Base-by-base conservation (phyloP, 1,140 invertebrate genomes). In the Pomphorhynchus laevis region DNA sequence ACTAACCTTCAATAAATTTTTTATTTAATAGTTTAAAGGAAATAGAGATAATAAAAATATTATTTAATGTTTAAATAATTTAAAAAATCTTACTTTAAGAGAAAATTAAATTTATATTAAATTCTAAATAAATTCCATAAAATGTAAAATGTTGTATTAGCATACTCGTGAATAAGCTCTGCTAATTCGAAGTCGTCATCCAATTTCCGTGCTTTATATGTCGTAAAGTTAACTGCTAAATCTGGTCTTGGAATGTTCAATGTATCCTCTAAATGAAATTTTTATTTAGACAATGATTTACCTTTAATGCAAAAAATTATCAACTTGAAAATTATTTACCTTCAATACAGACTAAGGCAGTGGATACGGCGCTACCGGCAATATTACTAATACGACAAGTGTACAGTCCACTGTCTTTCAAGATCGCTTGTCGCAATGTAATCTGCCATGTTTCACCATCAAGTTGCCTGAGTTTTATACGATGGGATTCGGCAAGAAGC, bases 361-460 rank as follows among this genome's bases (percentile, higher is more conserved):
- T 77, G 38, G 70, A 69, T 23, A 71, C 73, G n/a, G 74, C 65
- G 34, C 70, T 69, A 8, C 82, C 84, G 16, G 80, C 82, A 2
- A 80, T 66, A 56, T 95, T 95, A 41, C 54, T 64, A 0, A 79
- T 80, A 39, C 72, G 71, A 40, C 84, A 67, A 5, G 77, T 80
- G 53, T 93, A 95, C 3, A 89, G 62, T 1, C 82, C 84, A 47
- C 72, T 70, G 55, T 93, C 84, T 49, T 74, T 73, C 27, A 67
- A 57, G 34, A 89, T 79, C 0, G 67, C 65, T 51, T 84, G 75
- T 49, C 69, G 67, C 21, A 93, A 72, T 8, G 68, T 65, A 16
- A 93, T 55, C 5, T 71, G 65, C 43, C 71, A 71, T 1, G 67
- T 67, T 50, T 86, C 74, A 0, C 76, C 75, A 47, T 76, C 70